Conservation (phyloP, 37 sponge, comb jelly and placozoan genomes). For the Agelas oroides region DNA sequence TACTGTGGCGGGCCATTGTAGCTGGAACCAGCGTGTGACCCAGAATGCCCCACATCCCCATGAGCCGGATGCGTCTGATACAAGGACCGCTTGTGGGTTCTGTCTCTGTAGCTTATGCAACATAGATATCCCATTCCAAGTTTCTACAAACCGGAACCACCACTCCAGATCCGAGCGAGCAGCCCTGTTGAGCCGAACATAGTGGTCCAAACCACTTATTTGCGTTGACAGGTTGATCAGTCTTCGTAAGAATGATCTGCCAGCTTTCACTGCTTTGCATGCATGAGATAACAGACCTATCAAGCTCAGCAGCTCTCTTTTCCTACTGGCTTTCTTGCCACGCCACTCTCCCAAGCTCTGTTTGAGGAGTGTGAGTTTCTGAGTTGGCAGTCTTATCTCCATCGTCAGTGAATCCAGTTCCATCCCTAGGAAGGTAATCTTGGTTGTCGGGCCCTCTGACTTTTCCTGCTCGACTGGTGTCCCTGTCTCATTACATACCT, state of each 20-base stretch:
- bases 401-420: constrained; percentile 2
- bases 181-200: constrained; percentile 15
- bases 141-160: constrained; percentile 3
- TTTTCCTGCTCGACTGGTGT: not conserved
- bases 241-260: no score
- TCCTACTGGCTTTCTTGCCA: not conserved
- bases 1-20: no score
- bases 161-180: constrained; percentile 28
- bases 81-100: not conserved
- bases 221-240: constrained; percentile 14
- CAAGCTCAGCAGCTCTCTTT: constrained; percentile 10
- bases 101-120: no score
- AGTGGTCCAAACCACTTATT: not conserved
- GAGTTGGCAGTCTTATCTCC: constrained; percentile 17
- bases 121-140: constrained; percentile 23
- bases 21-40: constrained; percentile 9
- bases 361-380: not conserved
- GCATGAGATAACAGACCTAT: constrained; percentile 20
- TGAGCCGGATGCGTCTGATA: constrained; percentile 4
- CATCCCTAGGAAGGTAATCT: constrained; percentile 7
- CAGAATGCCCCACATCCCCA: constrained; percentile 47
- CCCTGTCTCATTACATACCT: not conserved
- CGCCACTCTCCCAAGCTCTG: not conserved
- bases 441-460: constrained; percentile 14
- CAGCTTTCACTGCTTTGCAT: no score